A percentile compares a stretch with the other conserved stretches of the same genome.
Evolutionary conservation across 2,113 vertebrate genomes (phyloP).

Genomic region (Odobenus rosmarus): DNA sequence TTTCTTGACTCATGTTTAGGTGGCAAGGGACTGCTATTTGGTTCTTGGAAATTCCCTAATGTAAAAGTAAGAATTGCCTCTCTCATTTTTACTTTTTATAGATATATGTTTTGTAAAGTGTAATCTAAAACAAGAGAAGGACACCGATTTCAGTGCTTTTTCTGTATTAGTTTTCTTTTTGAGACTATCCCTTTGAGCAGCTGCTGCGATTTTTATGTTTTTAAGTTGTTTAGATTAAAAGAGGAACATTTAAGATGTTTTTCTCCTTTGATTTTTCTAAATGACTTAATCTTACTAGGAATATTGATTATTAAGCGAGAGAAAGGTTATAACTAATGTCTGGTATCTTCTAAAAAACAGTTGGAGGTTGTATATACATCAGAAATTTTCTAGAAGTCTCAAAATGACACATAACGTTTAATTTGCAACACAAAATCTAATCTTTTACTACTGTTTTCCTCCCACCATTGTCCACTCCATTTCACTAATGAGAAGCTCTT

Average conservation of each 20-base stretch:
- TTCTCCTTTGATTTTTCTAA: constrained; percentile 22
- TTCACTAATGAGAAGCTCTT: background rate
- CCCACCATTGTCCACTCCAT: background rate
- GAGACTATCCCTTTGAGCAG: background rate
- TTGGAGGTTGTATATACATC: constrained; percentile 54
- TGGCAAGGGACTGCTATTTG: background rate
- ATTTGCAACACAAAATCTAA: background rate
- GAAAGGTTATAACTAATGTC: constrained; percentile 46
- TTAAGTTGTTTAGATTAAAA: constrained; percentile 8
- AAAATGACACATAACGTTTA: constrained; percentile 37
- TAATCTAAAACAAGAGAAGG: background rate
- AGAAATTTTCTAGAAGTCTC: constrained; percentile 28
- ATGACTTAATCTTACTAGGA: constrained; percentile 24
- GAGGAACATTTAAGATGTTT: background rate
- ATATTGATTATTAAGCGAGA: background rate
- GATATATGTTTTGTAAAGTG: background rate
- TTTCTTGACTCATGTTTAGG: background rate
- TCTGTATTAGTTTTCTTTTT: background rate
- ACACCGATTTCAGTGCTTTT: background rate
- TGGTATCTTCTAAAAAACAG: constrained; percentile 5
- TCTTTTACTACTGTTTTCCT: background rate
- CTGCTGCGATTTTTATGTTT: constrained; percentile 38
- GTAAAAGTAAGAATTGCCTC: background rate
- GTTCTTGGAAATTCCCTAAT: background rate
- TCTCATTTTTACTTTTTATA: background rate